These are phyloP conservation scores for Fopius arisanus DNA, from an alignment of 1,140 invertebrate genomes.

Conservation along the genomic window DNA sequence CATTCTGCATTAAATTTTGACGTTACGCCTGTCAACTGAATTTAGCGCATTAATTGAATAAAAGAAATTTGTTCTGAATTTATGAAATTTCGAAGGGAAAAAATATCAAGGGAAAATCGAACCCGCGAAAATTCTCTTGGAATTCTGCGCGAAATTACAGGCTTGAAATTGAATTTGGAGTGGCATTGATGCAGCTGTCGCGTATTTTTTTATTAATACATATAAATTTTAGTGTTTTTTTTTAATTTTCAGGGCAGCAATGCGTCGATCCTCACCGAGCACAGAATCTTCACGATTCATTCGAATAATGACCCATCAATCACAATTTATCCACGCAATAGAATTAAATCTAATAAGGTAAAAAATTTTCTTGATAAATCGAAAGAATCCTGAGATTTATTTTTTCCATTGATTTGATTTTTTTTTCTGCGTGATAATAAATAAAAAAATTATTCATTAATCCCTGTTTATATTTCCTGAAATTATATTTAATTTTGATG, in stretches of 20 bases:
- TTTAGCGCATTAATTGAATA: not conserved
- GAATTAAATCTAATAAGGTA: conserved; percentile 71
- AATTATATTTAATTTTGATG: conserved; percentile 11
- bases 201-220: not conserved
- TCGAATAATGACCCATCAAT: conserved; percentile 59
- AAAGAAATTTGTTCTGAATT: not conserved
- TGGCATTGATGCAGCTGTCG: no score
- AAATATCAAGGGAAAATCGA: no score
- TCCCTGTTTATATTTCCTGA: conserved; percentile 12
- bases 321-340: conserved; percentile 64
- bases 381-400: not conserved
- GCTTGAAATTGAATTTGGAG: no score
- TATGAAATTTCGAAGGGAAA: not conserved
- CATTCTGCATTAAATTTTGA: conserved; percentile 2
- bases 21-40: not conserved
- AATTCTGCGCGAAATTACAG: no score
- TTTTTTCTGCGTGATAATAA: no score
- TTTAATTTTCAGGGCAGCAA: conserved; percentile 66
- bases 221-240: not conserved
- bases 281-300: conserved; percentile 68
- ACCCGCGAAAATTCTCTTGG: not conserved
- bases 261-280: conserved; percentile 65
- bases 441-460: no score
- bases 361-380: no score
- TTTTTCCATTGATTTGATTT: not conserved